A percentile compares a stretch with the other conserved stretches of the same genome.
phyloP scores from a whole-genome alignment of 2,797 vertebrate genomes.

The Prunella strophiata region DNA sequence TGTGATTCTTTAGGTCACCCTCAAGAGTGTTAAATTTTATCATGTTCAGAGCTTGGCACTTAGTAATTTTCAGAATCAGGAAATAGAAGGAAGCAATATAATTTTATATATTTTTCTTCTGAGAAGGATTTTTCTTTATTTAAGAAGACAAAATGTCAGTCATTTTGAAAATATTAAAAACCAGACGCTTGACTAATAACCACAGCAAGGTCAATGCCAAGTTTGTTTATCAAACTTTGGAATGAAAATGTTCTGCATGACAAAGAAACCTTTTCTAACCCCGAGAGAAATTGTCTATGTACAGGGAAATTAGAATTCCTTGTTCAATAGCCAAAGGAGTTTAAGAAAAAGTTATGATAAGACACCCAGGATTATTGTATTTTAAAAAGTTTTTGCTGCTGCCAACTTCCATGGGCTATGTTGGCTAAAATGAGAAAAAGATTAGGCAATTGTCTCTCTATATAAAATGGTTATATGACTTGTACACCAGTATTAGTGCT shows the following conservation, averaged over 20 bases:
- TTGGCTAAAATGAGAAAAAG: not conserved
- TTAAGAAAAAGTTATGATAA: slow-evolving; percentile 48
- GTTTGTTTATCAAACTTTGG: slow-evolving; percentile 1
- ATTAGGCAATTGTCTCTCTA: not conserved
- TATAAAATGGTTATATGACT: not conserved
- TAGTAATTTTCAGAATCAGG: slow-evolving; percentile 66
- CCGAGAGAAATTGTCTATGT: not conserved
- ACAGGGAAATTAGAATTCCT: slow-evolving; percentile 46
- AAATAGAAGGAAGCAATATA: slow-evolving; percentile 27
- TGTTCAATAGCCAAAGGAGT: slow-evolving; percentile 51
- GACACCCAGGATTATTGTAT: slow-evolving; percentile 36
- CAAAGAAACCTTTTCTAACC: not conserved
- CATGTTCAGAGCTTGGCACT: slow-evolving; percentile 37
- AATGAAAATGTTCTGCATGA: not conserved
- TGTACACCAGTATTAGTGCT: not conserved
- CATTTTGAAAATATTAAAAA: slow-evolving; percentile 73
- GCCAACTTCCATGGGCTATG: not conserved
- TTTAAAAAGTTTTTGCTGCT: slow-evolving; percentile 44
- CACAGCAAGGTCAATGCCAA: slow-evolving; percentile 36
- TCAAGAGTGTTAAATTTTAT: slow-evolving; percentile 67
- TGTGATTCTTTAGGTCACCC: slow-evolving; percentile 56
- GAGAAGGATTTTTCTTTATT: slow-evolving; percentile 61
- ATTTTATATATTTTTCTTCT: slow-evolving; percentile 34
- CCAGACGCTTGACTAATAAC: slow-evolving; percentile 65
- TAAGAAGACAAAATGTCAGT: slow-evolving; percentile 68